These are phyloP conservation scores for Paracentrotus lividus DNA, from an alignment of 53 echinoderm and acorn worm genomes.

Conservation along the genomic window DNA sequence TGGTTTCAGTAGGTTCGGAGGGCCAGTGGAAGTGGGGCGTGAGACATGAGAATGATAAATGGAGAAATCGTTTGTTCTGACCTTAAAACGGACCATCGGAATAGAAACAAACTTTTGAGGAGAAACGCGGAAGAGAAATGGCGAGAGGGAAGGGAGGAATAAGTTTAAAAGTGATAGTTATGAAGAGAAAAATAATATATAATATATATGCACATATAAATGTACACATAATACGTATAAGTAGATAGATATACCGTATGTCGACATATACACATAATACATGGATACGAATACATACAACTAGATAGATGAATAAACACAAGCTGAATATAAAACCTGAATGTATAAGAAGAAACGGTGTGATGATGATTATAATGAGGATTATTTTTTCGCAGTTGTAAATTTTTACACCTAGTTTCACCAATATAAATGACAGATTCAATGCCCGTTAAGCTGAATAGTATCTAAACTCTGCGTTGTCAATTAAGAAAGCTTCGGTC, in stretches of 20 bases:
- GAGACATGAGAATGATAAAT: constrained; percentile 22
- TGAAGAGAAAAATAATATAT: too few relatives aligned
- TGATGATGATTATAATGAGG: too few relatives aligned
- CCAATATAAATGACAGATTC: not conserved
- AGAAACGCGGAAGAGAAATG: not conserved
- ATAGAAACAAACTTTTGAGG: not conserved
- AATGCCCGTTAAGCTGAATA: not conserved
- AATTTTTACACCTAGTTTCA: too few relatives aligned
- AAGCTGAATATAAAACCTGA: too few relatives aligned
- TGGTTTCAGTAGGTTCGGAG: not conserved
- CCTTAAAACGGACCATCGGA: not conserved
- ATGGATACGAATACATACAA: too few relatives aligned
- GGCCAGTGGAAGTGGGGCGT: constrained; percentile 8
- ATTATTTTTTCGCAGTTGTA: too few relatives aligned
- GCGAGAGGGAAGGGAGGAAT: not conserved
- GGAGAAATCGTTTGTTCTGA: not conserved
- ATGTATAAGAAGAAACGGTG: too few relatives aligned
- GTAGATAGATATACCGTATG: too few relatives aligned
- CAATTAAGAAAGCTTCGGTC: not conserved
- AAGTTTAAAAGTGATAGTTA: too few relatives aligned
- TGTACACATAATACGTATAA: not conserved
- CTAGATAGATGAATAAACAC: not conserved
- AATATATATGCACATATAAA: too few relatives aligned
- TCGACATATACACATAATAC: too few relatives aligned
- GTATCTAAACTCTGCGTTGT: not conserved